These are phyloP conservation scores for Myathropa florea DNA, from an alignment of 2,888 invertebrate genomes.

Conservation along the genomic window DNA sequence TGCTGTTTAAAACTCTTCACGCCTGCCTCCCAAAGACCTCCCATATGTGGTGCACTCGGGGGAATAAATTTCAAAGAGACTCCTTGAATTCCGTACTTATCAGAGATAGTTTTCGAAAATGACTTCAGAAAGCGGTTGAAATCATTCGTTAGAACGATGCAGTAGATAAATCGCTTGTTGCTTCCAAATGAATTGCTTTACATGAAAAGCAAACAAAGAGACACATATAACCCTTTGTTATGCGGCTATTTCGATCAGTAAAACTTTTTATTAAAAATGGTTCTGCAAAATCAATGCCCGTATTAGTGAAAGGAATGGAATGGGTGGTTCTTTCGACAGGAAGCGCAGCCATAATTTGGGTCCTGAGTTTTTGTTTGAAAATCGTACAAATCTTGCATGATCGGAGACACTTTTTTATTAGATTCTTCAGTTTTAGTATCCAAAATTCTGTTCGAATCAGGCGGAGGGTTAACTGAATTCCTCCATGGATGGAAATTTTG, in stretches of 20 bases:
- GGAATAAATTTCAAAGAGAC: neutral
- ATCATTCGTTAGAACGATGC: neutral
- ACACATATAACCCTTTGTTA: conserved; percentile 16
- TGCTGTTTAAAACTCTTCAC: conserved; percentile 25
- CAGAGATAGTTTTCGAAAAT: conserved; percentile 36
- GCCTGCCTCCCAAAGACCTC: conserved; percentile 20
- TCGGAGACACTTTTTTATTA: neutral
- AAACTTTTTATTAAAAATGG: conserved; percentile 16
- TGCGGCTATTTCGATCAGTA: conserved; percentile 10
- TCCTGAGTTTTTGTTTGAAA: neutral
- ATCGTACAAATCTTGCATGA: neutral
- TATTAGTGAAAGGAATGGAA: conserved; percentile 11
- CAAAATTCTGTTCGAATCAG: conserved; percentile 7
- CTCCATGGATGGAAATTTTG: too few species aligned
- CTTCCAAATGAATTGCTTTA: conserved; percentile 26
- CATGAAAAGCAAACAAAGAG: conserved; percentile 21
- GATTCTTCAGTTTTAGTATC: neutral
- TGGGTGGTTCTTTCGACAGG: too few species aligned
- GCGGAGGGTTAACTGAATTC: too few species aligned
- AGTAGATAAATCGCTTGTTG: conserved; percentile 26
- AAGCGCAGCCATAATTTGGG: too few species aligned
- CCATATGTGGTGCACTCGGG: neutral
- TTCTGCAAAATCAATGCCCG: neutral
- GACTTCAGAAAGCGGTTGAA: conserved; percentile 4
- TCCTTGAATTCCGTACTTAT: conserved; percentile 8